These are phyloP conservation scores for Sclerodermus sp. DNA, from an alignment of 2,888 invertebrate species.

Conservation along the genomic window DNA sequence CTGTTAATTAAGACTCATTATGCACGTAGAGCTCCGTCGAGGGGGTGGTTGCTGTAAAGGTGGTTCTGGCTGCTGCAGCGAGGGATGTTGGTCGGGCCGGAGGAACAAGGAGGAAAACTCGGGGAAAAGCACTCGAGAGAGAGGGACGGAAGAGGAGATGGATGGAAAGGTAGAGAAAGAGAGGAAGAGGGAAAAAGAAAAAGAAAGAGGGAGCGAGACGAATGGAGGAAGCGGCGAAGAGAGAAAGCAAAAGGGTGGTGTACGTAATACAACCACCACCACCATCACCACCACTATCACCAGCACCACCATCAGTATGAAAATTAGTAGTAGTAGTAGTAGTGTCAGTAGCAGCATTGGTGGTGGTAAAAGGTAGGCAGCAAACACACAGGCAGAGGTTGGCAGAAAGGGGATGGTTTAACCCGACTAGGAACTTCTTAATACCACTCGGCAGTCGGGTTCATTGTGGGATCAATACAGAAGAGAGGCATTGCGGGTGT, in stretches of 20 bases:
- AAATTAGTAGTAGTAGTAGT: too few relatives aligned
- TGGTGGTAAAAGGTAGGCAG: neutral
- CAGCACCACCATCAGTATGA: too few relatives aligned
- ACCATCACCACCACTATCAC: too few relatives aligned
- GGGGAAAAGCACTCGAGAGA: slow-evolving; percentile 26
- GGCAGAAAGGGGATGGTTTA: slow-evolving; percentile 36
- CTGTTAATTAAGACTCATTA: slow-evolving; percentile 59
- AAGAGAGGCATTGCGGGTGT: slow-evolving; percentile 38
- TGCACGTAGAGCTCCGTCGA: slow-evolving; percentile 26
- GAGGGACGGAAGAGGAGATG: neutral
- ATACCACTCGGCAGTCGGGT: slow-evolving; percentile 44
- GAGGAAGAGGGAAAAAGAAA: slow-evolving; percentile 2
- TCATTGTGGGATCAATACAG: slow-evolving; percentile 58
- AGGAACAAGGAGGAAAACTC: slow-evolving; percentile 17
- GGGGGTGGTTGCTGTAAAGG: neutral
- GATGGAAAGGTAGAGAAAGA: slow-evolving; percentile 5
- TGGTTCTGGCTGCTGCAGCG: slow-evolving; percentile 8
- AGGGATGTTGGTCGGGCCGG: slow-evolving; percentile 16
- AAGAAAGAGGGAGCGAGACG: slow-evolving; percentile 10
- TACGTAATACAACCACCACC: too few relatives aligned
- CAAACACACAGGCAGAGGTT: too few relatives aligned
- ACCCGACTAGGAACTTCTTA: slow-evolving; percentile 46
- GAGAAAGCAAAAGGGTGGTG: slow-evolving; percentile 14
- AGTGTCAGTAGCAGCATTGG: slow-evolving; percentile 4
- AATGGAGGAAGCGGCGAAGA: slow-evolving; percentile 4